Evolutionary conservation across 1,140 invertebrate genomes (phyloP).

Genomic region (Riptortus pedestris): DNA sequence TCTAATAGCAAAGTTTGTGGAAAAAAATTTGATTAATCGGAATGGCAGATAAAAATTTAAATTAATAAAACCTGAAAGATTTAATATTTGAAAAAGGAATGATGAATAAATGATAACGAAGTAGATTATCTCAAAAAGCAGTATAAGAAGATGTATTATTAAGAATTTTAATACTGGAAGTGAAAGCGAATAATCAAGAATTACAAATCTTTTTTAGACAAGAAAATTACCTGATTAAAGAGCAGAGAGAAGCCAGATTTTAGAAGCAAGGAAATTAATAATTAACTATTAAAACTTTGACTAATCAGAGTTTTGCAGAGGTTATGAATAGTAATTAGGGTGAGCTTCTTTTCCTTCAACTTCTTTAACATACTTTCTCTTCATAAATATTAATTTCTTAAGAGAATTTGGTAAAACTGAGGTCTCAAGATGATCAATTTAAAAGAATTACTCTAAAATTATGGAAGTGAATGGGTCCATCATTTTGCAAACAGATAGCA

Average conservation of each 20-base stretch:
- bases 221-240: neutral
- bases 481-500: neutral
- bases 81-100: too few species aligned
- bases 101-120: too few species aligned
- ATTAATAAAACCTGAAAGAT: too few species aligned
- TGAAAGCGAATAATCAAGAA: too few species aligned
- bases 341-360: neutral
- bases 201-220: constrained; percentile 1
- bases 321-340: constrained; percentile 5
- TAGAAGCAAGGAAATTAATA: too few species aligned
- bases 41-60: too few species aligned
- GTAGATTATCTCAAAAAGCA: too few species aligned
- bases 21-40: too few species aligned
- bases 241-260: too few species aligned
- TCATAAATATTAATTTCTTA: constrained; percentile 6
- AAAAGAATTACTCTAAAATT: neutral
- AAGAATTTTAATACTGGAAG: too few species aligned
- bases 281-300: constrained; percentile 1
- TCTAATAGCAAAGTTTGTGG: neutral
- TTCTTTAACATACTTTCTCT: neutral
- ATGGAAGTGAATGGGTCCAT: neutral
- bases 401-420: neutral
- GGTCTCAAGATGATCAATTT: constrained; percentile 2
- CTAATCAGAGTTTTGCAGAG: neutral
- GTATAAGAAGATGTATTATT: too few species aligned